phyloP scores from a whole-genome alignment of 2,888 invertebrate species.

The Glaucopsyche alexis region DNA sequence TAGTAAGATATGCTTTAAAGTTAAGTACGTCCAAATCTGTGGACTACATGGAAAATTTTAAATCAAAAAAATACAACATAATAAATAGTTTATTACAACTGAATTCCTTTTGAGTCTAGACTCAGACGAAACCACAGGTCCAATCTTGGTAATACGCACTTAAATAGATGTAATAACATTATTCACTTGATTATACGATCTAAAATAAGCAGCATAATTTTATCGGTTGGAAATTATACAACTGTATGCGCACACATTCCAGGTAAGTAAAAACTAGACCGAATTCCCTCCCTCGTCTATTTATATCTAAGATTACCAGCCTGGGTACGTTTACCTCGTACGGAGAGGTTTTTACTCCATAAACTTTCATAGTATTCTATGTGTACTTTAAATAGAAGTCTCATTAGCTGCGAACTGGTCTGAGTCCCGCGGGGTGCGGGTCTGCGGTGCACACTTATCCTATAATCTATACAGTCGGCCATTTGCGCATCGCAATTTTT shows the following conservation, averaged over 20 bases:
- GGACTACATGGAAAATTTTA: too few relatives aligned
- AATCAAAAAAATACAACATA: too few relatives aligned
- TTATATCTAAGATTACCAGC: constrained; percentile 46
- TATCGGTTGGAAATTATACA: constrained; percentile 38
- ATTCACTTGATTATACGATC: constrained; percentile 12
- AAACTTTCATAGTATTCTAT: constrained; percentile 46
- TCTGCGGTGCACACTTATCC: constrained; percentile 33
- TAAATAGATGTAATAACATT: constrained; percentile 4
- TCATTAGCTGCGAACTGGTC: constrained; percentile 51
- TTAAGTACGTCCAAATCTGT: too few relatives aligned
- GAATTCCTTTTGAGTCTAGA: not conserved
- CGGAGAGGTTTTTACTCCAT: constrained; percentile 48
- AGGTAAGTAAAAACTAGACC: constrained; percentile 47
- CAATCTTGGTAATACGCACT: not conserved
- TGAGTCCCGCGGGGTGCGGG: constrained; percentile 38
- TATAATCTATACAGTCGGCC: constrained; percentile 30
- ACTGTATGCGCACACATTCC: constrained; percentile 36
- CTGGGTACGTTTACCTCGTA: constrained; percentile 49
- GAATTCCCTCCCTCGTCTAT: constrained; percentile 47
- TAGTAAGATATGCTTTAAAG: too few relatives aligned
- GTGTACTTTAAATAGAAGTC: constrained; percentile 50
- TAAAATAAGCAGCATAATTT: constrained; percentile 24
- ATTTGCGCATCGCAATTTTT: constrained; percentile 29
- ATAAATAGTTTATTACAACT: not conserved
- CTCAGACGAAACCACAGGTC: not conserved